phyloP scores from a whole-genome alignment of 2,888 invertebrate species.

The Diaperis boleti region DNA sequence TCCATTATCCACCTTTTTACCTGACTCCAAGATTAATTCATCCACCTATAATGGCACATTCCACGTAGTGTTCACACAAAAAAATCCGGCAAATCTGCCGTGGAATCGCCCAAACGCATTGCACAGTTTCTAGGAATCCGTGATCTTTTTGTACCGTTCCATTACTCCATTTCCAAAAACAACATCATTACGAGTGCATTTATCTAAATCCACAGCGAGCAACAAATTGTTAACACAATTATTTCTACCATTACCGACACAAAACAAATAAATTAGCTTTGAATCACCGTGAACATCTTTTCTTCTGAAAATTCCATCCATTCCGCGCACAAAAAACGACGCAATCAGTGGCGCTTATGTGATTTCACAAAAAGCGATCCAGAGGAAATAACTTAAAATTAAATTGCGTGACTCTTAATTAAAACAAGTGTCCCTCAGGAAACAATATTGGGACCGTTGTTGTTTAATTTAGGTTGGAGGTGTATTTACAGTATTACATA shows the following conservation, averaged over 20 bases:
- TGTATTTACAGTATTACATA: too few relatives aligned
- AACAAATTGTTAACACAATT: slow-evolving; percentile 35
- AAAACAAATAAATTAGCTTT: slow-evolving; percentile 38
- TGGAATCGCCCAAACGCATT: background rate
- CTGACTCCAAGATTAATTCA: too few relatives aligned
- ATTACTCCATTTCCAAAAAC: slow-evolving; percentile 38
- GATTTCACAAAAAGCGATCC: slow-evolving; percentile 18
- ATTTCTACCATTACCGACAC: slow-evolving; percentile 38
- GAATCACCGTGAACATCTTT: slow-evolving; percentile 33
- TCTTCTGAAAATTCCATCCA: slow-evolving; percentile 27
- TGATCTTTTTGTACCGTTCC: slow-evolving; percentile 5
- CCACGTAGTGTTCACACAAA: background rate
- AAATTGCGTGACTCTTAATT: too few relatives aligned
- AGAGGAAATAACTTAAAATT: slow-evolving; percentile 2
- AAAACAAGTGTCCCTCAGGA: too few relatives aligned
- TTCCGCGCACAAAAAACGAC: slow-evolving; percentile 15
- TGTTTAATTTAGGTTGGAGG: too few relatives aligned
- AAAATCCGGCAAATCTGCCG: background rate
- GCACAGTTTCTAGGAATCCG: slow-evolving; percentile 2
- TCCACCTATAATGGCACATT: background rate
- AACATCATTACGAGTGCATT: slow-evolving; percentile 33
- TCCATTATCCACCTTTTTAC: too few relatives aligned
- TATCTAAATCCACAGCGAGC: slow-evolving; percentile 35
- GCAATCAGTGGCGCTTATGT: slow-evolving; percentile 23
- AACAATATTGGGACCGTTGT: too few relatives aligned